Evolutionary conservation across 2,888 invertebrate genomes (phyloP).

Genomic region (Eurois occulta): DNA sequence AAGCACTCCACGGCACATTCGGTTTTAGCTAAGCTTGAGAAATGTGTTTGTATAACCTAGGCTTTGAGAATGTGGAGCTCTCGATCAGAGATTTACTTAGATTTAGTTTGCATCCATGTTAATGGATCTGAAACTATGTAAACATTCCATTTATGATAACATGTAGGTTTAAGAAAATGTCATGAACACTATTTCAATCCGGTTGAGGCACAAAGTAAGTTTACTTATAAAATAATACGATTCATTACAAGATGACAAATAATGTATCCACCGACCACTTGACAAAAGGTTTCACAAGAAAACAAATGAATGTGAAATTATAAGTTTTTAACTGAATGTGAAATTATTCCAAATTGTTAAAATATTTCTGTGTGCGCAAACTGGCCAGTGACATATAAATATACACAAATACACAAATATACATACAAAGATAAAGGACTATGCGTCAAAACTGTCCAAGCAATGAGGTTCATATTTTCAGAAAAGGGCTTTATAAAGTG

Average conservation of each 20-base stretch:
- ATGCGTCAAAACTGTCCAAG: conserved; percentile 5
- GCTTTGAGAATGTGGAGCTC: conserved; percentile 15
- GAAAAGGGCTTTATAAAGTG: conserved; percentile 7
- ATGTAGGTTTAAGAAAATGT: not conserved
- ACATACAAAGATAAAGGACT: conserved; percentile 23
- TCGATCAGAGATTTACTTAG: conserved; percentile 21
- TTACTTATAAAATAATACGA: not conserved
- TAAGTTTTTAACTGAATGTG: too few relatives aligned
- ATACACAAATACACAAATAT: too few relatives aligned
- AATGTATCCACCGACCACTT: not conserved
- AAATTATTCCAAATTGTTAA: conserved; percentile 21
- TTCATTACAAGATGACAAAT: not conserved
- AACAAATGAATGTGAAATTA: conserved; percentile 21
- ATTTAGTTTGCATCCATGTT: conserved; percentile 17
- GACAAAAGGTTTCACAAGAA: not conserved
- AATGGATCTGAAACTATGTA: conserved; percentile 12
- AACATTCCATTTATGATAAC: not conserved
- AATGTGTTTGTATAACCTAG: conserved; percentile 51
- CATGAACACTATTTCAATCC: not conserved
- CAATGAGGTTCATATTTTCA: conserved; percentile 12
- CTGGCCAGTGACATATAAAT: conserved; percentile 18
- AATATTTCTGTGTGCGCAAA: conserved; percentile 4
- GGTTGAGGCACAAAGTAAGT: not conserved
- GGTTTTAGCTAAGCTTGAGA: conserved; percentile 50
- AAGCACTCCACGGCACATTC: conserved; percentile 40